Evolutionary conservation across 2,888 invertebrate genomes (phyloP).

Genomic region (Dermolepida albohirtum): DNA sequence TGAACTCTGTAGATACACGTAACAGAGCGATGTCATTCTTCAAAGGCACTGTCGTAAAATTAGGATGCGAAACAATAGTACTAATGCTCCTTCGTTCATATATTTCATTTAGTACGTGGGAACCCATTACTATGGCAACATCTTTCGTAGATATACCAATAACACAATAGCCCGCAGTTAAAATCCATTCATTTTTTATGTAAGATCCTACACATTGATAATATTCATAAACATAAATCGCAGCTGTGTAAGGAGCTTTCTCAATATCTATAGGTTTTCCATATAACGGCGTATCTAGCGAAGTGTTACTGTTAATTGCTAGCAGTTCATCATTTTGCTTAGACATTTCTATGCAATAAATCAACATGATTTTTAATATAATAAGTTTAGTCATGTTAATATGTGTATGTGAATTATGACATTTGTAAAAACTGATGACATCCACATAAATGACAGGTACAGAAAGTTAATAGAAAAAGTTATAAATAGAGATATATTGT

Average conservation of each 20-base stretch:
- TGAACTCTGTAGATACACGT: no score
- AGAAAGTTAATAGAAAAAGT: no score
- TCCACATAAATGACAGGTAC: no score
- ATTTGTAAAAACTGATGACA: no score
- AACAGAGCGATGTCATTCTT: not conserved
- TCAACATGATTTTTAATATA: no score
- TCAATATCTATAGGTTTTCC: conserved; percentile 1
- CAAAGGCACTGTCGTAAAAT: not conserved
- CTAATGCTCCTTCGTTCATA: not conserved
- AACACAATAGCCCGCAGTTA: not conserved
- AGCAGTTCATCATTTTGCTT: no score
- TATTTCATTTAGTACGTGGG: not conserved
- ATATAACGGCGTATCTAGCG: not conserved
- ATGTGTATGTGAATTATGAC: not conserved
- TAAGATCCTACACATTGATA: conserved; percentile 7
- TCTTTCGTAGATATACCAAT: not conserved
- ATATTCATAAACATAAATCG: conserved; percentile 8
- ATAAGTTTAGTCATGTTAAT: no score
- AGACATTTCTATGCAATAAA: no score
- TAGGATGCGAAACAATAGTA: not conserved
- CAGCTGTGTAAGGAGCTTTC: not conserved
- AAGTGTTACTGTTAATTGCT: no score
- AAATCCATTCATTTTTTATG: not conserved
- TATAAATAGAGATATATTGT: no score
- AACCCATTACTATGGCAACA: conserved; percentile 2